Evolutionary conservation across 2,888 invertebrate genomes (phyloP), one percentile per base, ranked within the genome.

Genomic region (Catocala sponsa): DNA sequence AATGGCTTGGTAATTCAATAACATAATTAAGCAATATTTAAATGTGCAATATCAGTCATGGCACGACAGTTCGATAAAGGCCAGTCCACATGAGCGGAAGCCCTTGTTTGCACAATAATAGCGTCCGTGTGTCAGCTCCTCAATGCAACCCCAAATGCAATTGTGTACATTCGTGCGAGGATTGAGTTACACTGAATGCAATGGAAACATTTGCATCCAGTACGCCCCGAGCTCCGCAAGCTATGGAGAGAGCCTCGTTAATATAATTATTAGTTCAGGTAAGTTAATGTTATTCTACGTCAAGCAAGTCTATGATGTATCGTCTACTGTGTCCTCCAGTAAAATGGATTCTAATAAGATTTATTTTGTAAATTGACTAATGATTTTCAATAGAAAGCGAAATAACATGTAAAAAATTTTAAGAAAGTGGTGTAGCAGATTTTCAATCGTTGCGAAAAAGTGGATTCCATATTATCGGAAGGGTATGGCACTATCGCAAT

Each of bases 91-190:
- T 78, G 78, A 72, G 65, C 79, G 80, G 84, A 82, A 85, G 84
- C 88, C 85, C 85, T 84, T 89, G 89, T 92, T 92, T 90, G 88
- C 84, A 87, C 89, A 89, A 90, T 91, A 90, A 90, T 88, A 88
- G 84, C 82, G 84, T 74, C 85, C 73, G 82, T 84, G 82, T 85
- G 82, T 77, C 82, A 80, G 83, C 81, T 79, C 79, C 81, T 85
- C 88, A 89, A 86, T 90, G 88, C 90, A 87, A 88, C 92, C 93
- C 94, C 88, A 89, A 91, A 91, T 89, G 92, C 92, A 92, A 92
- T 93, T 92, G 92, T 88, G 91, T 92, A 91, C 91, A 92, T 91
- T 91, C 82, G 91, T 85, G 92, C 91, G 78, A 82, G 86, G 88
- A 94, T 93, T 90, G 89, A 91, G 91, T 94, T 94, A 92, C 92